phyloP scores from a whole-genome alignment of 2,888 invertebrate species.

The Clistopyga incitator region DNA sequence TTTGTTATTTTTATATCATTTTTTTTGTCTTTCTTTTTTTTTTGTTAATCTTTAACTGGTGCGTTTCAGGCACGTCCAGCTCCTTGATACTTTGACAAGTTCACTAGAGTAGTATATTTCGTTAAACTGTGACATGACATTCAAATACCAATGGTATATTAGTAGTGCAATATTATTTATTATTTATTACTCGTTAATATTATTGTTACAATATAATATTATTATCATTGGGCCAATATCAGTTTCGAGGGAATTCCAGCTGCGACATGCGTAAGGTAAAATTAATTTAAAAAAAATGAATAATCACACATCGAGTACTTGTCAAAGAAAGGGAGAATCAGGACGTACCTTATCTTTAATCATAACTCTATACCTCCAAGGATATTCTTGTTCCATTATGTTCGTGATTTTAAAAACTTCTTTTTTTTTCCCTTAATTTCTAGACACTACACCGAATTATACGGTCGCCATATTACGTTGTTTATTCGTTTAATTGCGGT shows the following conservation, averaged over 20 bases:
- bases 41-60: slow-evolving; percentile 38
- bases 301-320: slow-evolving; percentile 51
- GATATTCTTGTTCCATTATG: slow-evolving; percentile 59
- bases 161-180: slow-evolving; percentile 49
- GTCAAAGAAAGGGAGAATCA: slow-evolving; percentile 53
- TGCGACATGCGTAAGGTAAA: slow-evolving; percentile 56
- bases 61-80: slow-evolving; percentile 58
- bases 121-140: slow-evolving; percentile 48
- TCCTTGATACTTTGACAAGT: slow-evolving; percentile 60
- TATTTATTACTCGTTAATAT: slow-evolving; percentile 22
- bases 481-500: slow-evolving; percentile 60
- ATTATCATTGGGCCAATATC: slow-evolving; percentile 57
- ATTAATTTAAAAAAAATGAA: slow-evolving; percentile 27
- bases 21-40: slow-evolving; percentile 40
- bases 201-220: slow-evolving; percentile 10
- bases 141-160: slow-evolving; percentile 55
- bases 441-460: slow-evolving; percentile 70
- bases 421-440: slow-evolving; percentile 57
- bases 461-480: slow-evolving; percentile 61
- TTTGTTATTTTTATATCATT: slow-evolving; percentile 42
- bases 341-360: slow-evolving; percentile 51
- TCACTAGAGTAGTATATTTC: slow-evolving; percentile 30
- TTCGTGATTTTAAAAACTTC: slow-evolving; percentile 25
- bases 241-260: slow-evolving; percentile 51
- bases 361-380: slow-evolving; percentile 48